Evolutionary conservation across 2,797 vertebrate genomes (phyloP).

Genomic region (Pseudomugil gertrudae): DNA sequence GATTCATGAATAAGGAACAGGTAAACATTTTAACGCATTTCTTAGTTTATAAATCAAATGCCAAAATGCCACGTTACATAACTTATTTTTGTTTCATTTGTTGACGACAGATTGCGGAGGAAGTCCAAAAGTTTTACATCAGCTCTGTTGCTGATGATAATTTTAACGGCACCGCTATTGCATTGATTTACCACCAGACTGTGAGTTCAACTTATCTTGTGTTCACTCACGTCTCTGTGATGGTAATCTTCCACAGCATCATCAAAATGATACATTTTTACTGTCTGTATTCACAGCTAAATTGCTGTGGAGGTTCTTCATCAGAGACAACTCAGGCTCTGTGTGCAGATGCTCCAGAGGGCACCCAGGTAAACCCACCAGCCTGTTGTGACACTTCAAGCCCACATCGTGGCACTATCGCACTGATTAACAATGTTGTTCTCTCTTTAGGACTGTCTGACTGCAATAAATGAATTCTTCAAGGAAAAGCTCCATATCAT

Average conservation of each 20-base stretch:
- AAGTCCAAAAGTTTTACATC: conserved; percentile 89
- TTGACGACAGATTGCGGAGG: conserved; percentile 84
- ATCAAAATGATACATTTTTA: not conserved
- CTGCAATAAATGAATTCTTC: conserved; percentile 87
- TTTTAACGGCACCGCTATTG: conserved; percentile 77
- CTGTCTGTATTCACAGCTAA: conserved; percentile 65
- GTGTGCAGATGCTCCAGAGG: conserved; percentile 44
- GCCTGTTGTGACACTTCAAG: conserved; percentile 7
- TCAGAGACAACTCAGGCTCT: not conserved
- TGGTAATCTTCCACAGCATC: not conserved
- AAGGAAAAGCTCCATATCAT: conserved; percentile 88
- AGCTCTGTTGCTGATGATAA: conserved; percentile 68
- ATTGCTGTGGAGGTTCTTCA: conserved; percentile 71
- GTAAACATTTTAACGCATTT: conserved; percentile 64
- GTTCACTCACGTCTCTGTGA: not conserved
- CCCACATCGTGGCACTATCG: conserved; percentile 51
- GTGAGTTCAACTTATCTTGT: conserved; percentile 76
- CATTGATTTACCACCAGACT: conserved; percentile 79
- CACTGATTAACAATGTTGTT: not conserved
- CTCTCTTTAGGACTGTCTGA: conserved; percentile 84
- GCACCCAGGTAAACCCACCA: conserved; percentile 54
- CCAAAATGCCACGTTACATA: not conserved
- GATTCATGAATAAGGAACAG: conserved; percentile 91
- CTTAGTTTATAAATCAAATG: not conserved
- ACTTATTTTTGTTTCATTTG: not conserved